Percentiles rank a stretch among this genome's conserved stretches.
Conservation (phyloP, 2,888 invertebrate genomes). For the Strigamia maritima region DNA sequence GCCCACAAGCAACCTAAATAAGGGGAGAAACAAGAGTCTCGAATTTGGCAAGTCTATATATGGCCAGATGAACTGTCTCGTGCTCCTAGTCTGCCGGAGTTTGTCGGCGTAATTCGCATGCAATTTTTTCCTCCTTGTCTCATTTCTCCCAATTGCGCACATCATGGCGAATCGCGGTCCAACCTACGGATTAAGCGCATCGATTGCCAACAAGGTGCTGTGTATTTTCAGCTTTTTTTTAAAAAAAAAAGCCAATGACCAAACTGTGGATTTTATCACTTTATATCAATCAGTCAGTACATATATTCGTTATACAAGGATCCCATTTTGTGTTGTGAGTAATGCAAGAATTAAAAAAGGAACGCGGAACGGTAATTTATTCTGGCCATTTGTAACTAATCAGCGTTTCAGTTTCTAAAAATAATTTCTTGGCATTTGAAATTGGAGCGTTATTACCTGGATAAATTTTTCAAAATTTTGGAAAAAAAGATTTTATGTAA, state of each 20-base stretch:
- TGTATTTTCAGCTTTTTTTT: not conserved
- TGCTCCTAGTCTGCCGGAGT: too few species aligned
- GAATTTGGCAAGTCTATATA: not conserved
- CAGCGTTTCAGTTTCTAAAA: too few species aligned
- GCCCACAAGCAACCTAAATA: not conserved
- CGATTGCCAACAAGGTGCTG: conserved; percentile 42
- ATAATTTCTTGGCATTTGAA: too few species aligned
- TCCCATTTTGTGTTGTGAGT: too few species aligned
- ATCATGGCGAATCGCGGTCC: conserved; percentile 41
- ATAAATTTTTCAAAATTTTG: not conserved
- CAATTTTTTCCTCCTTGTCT: not conserved
- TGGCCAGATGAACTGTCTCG: not conserved
- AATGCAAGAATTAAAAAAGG: too few species aligned
- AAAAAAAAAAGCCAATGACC: too few species aligned
- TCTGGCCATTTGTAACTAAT: too few species aligned
- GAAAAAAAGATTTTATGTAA: not conserved
- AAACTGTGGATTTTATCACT: too few species aligned
- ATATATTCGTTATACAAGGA: too few species aligned
- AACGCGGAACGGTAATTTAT: too few species aligned
- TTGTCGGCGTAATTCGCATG: not conserved
- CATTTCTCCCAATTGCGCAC: not conserved
- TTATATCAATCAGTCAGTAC: too few species aligned
- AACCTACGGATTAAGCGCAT: conserved; percentile 42
- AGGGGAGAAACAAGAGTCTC: not conserved
- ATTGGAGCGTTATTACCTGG: too few species aligned